Percentiles rank a stretch among this genome's conserved stretches.
These are phyloP conservation scores for Nothoprocta perdicaria DNA, from an alignment of 2,113 vertebrate genomes.

Conservation along the genomic window DNA sequence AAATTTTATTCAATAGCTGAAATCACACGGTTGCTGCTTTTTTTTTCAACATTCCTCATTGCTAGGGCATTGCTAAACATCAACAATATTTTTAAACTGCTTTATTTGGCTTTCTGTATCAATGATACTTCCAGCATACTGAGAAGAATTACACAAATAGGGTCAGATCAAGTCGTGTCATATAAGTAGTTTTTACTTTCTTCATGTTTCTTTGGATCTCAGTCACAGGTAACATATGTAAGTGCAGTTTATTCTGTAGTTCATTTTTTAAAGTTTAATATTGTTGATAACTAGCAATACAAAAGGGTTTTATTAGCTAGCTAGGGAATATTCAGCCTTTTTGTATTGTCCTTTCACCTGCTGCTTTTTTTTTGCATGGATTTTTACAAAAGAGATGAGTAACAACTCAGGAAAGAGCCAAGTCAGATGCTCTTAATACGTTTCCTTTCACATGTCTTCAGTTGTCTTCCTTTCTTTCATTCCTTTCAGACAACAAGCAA, in stretches of 20 bases:
- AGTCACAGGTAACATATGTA: not conserved
- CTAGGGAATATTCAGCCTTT: constrained; percentile 49
- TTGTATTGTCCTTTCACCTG: constrained; percentile 43
- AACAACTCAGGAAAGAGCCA: not conserved
- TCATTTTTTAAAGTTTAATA: not conserved
- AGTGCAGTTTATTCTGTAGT: not conserved
- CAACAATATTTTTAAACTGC: not conserved
- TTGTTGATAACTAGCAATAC: not conserved
- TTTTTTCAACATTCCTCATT: not conserved
- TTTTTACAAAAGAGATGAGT: not conserved
- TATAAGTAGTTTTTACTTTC: not conserved
- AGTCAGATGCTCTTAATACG: not conserved
- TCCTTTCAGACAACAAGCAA: not conserved
- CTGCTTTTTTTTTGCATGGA: not conserved
- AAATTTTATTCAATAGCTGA: not conserved
- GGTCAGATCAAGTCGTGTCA: not conserved
- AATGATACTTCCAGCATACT: not conserved
- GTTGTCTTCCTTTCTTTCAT: not conserved
- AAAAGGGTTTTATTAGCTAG: not conserved
- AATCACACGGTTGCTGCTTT: not conserved
- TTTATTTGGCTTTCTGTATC: not conserved
- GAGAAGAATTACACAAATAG: not conserved
- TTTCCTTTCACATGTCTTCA: not conserved
- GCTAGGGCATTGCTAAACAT: not conserved
- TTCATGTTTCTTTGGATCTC: not conserved